phyloP scores from a whole-genome alignment of 2,797 vertebrate genomes.

The Novumbra hubbsi region DNA sequence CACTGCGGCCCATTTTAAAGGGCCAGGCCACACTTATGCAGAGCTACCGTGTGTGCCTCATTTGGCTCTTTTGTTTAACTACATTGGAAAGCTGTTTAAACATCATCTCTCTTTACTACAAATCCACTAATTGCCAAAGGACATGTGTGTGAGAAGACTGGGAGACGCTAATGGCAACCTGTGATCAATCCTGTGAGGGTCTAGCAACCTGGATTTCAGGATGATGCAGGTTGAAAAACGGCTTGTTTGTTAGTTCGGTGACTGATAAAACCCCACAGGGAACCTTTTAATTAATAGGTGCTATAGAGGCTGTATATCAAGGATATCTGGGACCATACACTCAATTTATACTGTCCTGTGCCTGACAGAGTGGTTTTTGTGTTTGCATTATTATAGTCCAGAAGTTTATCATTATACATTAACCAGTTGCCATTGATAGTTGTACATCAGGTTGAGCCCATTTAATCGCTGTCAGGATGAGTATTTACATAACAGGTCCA shows the following conservation, averaged over 20 bases:
- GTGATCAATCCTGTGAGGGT: neutral
- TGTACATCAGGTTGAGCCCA: neutral
- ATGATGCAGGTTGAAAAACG: neutral
- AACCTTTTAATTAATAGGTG: neutral
- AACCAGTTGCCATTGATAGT: conserved; percentile 5
- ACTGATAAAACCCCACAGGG: neutral
- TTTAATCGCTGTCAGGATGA: conserved; percentile 4
- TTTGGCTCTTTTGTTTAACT: neutral
- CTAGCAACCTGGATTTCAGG: neutral
- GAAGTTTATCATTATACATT: neutral
- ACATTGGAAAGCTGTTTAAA: neutral
- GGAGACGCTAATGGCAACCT: neutral
- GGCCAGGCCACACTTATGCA: neutral
- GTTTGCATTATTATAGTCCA: neutral
- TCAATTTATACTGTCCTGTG: neutral
- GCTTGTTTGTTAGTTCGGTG: neutral
- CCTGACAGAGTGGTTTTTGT: neutral
- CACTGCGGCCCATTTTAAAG: conserved; percentile 14
- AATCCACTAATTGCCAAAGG: conserved; percentile 2
- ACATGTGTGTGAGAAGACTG: neutral
- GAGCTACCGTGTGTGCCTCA: neutral
- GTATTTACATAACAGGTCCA: conserved; percentile 16
- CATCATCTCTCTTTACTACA: neutral
- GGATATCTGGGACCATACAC: neutral
- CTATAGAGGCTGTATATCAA: neutral